A percentile compares a stretch with the other conserved stretches of the same genome.
Conservation (phyloP, 1,140 invertebrate genomes). For the Zaprionus inermis region DNA sequence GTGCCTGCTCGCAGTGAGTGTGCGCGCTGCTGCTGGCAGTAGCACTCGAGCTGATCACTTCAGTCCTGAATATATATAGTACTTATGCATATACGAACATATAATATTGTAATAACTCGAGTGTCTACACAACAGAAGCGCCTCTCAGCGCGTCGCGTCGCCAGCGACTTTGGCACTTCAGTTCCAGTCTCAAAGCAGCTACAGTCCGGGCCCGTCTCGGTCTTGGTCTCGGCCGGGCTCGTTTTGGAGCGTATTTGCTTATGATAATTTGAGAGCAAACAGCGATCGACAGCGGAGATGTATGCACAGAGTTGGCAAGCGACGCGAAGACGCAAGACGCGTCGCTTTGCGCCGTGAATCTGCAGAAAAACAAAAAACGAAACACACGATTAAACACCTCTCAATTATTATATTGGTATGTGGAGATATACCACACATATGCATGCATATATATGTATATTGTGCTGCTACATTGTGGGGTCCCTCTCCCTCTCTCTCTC, state of each 20-base stretch:
- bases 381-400: conserved; percentile 84
- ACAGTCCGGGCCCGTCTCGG: conserved; percentile 30
- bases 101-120: conserved; percentile 82
- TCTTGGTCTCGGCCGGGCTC: conserved; percentile 5
- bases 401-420: conserved; percentile 65
- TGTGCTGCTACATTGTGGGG: conserved; percentile 18
- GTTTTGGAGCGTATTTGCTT: conserved; percentile 72
- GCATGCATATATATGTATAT: conserved; percentile 1
- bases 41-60: conserved; percentile 74
- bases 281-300: conserved; percentile 63
- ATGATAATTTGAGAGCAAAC: conserved; percentile 83
- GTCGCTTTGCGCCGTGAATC: conserved; percentile 64
- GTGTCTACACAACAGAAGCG: conserved; percentile 81
- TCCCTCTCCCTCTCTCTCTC: conserved; percentile 13
- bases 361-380: conserved; percentile 73
- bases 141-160: conserved; percentile 80
- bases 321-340: no score
- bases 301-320: conserved; percentile 47
- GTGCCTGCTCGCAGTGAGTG: no score
- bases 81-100: conserved; percentile 5
- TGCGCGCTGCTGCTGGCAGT: no score
- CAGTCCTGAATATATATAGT: conserved; percentile 56
- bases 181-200: conserved; percentile 66
- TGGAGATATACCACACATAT: neutral
- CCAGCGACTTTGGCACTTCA: conserved; percentile 81